Conservation (phyloP, 2,888 invertebrate species). For the Meliscaeva auricollis region DNA sequence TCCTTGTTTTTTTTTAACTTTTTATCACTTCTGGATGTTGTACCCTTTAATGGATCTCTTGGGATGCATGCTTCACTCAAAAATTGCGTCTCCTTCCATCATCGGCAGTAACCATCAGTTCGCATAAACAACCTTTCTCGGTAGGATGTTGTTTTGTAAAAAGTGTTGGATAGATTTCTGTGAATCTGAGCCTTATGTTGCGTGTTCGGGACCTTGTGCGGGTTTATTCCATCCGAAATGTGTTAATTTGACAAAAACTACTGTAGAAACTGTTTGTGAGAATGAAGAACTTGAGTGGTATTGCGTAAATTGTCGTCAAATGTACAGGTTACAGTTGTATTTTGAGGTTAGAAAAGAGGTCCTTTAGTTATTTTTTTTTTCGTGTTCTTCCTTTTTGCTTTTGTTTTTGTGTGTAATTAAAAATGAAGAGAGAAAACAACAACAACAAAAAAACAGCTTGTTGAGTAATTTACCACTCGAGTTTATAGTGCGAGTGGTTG, state of each 20-base stretch:
- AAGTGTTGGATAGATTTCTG: slow-evolving; percentile 83
- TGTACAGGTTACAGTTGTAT: slow-evolving; percentile 83
- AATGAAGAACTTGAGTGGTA: slow-evolving; percentile 81
- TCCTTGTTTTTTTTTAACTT: slow-evolving; percentile 33
- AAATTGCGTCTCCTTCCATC: slow-evolving; percentile 53
- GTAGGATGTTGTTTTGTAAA: slow-evolving; percentile 81
- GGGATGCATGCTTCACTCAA: slow-evolving; percentile 62
- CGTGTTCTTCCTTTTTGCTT: not conserved
- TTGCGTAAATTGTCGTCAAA: slow-evolving; percentile 81
- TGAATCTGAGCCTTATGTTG: slow-evolving; percentile 78
- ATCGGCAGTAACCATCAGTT: slow-evolving; percentile 25
- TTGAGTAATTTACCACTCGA: slow-evolving; percentile 61
- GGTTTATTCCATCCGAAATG: slow-evolving; percentile 81
- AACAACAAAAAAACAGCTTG: slow-evolving; percentile 18
- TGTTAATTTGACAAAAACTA: slow-evolving; percentile 78
- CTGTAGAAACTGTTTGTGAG: slow-evolving; percentile 76
- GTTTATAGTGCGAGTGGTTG: slow-evolving; percentile 31
- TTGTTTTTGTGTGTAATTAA: slow-evolving; percentile 42
- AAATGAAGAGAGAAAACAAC: not conserved
- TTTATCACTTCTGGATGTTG: slow-evolving; percentile 47
- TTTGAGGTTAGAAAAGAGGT: slow-evolving; percentile 80
- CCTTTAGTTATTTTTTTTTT: not conserved
- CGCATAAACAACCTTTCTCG: slow-evolving; percentile 50
- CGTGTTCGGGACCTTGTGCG: slow-evolving; percentile 82
- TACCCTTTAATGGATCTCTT: slow-evolving; percentile 76